A percentile compares a stretch with the other conserved stretches of the same genome.
phyloP scores from a whole-genome alignment of 2,888 invertebrate genomes.

The Ormyrus nitidulus region DNA sequence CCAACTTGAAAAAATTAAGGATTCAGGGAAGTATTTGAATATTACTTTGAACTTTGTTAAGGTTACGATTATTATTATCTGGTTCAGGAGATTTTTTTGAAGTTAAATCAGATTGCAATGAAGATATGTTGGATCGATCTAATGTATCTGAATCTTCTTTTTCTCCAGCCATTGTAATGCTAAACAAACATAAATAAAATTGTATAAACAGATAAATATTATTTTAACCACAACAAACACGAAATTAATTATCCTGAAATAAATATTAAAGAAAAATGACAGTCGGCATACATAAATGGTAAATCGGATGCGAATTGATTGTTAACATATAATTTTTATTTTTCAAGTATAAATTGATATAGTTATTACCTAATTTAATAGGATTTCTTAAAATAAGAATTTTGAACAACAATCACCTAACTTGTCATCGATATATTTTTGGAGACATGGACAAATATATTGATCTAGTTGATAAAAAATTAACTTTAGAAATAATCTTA shows the following conservation, averaged over 20 bases:
- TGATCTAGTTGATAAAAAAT: not conserved
- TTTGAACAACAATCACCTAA: conserved; percentile 11
- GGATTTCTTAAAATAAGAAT: conserved; percentile 25
- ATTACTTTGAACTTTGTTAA: conserved; percentile 40
- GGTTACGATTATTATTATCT: conserved; percentile 17
- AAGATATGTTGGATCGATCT: conserved; percentile 62
- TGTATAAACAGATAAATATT: not conserved
- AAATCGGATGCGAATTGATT: not conserved
- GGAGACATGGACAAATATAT: conserved; percentile 17
- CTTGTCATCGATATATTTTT: conserved; percentile 14
- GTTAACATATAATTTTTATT: conserved; percentile 33
- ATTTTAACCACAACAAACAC: conserved; percentile 2
- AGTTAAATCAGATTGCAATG: conserved; percentile 60
- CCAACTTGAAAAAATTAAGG: not conserved
- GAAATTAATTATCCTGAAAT: conserved; percentile 22
- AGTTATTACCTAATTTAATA: conserved; percentile 36
- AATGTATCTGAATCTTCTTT: conserved; percentile 50
- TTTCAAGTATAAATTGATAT: conserved; percentile 45
- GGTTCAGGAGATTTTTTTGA: conserved; percentile 38
- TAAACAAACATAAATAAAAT: conserved; percentile 11
- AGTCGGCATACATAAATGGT: not conserved
- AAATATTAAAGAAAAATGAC: conserved; percentile 12
- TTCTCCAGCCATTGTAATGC: conserved; percentile 28
- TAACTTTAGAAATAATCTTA: too few species aligned
- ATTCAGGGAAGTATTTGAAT: not conserved